Evolutionary conservation across 2,888 invertebrate species (phyloP), one percentile per base, ranked within the genome.

Genomic region (Drosophila affinis): DNA sequence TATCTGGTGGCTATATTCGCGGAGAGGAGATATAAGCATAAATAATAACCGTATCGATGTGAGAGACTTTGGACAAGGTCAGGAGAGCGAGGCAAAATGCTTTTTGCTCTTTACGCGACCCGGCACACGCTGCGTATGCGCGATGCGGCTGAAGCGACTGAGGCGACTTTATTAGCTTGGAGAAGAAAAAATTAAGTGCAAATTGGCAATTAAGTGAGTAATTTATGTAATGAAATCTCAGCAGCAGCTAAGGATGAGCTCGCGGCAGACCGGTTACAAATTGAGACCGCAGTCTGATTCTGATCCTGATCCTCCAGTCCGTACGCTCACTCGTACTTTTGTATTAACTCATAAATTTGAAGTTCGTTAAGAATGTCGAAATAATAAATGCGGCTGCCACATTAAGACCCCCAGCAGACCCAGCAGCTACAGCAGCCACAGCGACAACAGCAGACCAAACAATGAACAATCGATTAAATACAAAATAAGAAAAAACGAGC

Each of bases 351-450:
- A 90, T 90, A 90, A 90, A 90, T 90, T 89, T 82, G 54, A 81
- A 75, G 79, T 88, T 85, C 86, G 82, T 90, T 90, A 85, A 89
- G 90, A 89, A 88, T 89, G 89, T 88, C 87, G 89, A 90, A 90
- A 88, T 82, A 87, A 89, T 88, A 84, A 90, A 89, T 87, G 87
- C 86, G 81, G 78, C 80, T 86, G 79, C 81, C 85, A 83, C 78
- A 82, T 89, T 88, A 88, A 84, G 87, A 69, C 63, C 55, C 80
- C 45, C 78, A 70, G 51, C 77, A 53, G n/a, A 48, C 52, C 45
- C 78, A 70, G n/a, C n/a, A n/a, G n/a, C n/a, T n/a, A n/a, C n/a
- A n/a, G 49, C 77, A 53, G n/a, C 52, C 54, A 32, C 68, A 67
- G 55, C 65, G 58, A 65, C 64, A 73, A 75, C 75, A 71, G 70